phyloP scores from a whole-genome alignment of 2,113 vertebrate species.

The Zingel zingel region DNA sequence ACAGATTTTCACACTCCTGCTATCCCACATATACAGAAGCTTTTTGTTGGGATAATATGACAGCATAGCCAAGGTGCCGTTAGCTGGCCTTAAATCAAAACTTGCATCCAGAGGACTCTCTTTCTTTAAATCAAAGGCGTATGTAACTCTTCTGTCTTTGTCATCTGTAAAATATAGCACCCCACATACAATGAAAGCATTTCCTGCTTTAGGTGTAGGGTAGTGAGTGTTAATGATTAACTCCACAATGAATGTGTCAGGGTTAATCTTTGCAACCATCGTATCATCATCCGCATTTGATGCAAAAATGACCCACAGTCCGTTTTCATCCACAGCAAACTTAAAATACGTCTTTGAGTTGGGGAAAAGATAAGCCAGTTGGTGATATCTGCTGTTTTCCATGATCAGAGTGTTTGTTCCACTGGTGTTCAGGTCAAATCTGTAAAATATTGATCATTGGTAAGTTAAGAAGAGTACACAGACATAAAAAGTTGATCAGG shows the following conservation, averaged over 20 bases:
- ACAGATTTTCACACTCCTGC: slow-evolving; percentile 86
- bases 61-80: slow-evolving; percentile 90
- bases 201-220: slow-evolving; percentile 90
- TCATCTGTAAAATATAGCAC: slow-evolving; percentile 91
- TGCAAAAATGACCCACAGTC: slow-evolving; percentile 92
- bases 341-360: slow-evolving; percentile 96
- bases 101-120: slow-evolving; percentile 81
- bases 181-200: slow-evolving; percentile 90
- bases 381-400: slow-evolving; percentile 85
- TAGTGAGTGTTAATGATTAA: slow-evolving; percentile 88
- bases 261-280: slow-evolving; percentile 87
- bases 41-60: slow-evolving; percentile 87
- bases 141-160: slow-evolving; percentile 85
- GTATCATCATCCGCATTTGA: slow-evolving; percentile 82
- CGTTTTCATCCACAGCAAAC: slow-evolving; percentile 90
- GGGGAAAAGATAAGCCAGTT: slow-evolving; percentile 89
- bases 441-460: slow-evolving; percentile 65
- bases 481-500: not conserved
- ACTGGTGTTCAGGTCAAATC: slow-evolving; percentile 84
- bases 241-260: slow-evolving; percentile 82
- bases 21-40: slow-evolving; percentile 90
- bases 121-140: slow-evolving; percentile 89
- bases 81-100: slow-evolving; percentile 85
- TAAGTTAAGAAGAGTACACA: not conserved
- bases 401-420: slow-evolving; percentile 77